Evolutionary conservation across 2,888 invertebrate species (phyloP).

Genomic region (Tanytarsus gracilentus): DNA sequence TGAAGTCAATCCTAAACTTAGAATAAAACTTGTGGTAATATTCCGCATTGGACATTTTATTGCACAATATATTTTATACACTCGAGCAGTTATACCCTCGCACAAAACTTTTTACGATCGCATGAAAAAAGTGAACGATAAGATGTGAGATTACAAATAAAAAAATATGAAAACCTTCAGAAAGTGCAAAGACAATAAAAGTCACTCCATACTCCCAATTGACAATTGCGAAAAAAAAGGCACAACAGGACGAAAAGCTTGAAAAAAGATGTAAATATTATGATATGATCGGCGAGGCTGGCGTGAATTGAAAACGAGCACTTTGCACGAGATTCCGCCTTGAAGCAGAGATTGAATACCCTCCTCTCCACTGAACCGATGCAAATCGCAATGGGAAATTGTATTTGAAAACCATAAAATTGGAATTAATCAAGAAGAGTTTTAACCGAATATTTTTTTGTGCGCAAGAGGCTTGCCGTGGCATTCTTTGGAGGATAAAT

Average conservation of each 20-base stretch:
- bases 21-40: neutral
- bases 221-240: no score
- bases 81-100: conserved; percentile 11
- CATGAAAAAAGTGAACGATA: neutral
- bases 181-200: no score
- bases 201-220: no score
- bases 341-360: neutral
- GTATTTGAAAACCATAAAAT: conserved; percentile 19
- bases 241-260: no score
- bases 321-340: conserved; percentile 14
- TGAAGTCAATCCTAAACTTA: no score
- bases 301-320: conserved; percentile 13
- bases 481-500: neutral
- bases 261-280: conserved; percentile 13
- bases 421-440: conserved; percentile 13
- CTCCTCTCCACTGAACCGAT: neutral
- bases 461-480: neutral
- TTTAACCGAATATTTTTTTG: neutral
- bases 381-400: no score
- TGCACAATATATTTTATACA: conserved; percentile 13
- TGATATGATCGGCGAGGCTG: neutral
- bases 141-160: neutral
- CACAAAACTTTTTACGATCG: neutral
- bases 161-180: conserved; percentile 10
- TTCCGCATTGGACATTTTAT: conserved; percentile 4